Evolutionary conservation across 2,113 vertebrate species (phyloP), one percentile per base, ranked within the genome.

Genomic region (Colaptes auratus): DNA sequence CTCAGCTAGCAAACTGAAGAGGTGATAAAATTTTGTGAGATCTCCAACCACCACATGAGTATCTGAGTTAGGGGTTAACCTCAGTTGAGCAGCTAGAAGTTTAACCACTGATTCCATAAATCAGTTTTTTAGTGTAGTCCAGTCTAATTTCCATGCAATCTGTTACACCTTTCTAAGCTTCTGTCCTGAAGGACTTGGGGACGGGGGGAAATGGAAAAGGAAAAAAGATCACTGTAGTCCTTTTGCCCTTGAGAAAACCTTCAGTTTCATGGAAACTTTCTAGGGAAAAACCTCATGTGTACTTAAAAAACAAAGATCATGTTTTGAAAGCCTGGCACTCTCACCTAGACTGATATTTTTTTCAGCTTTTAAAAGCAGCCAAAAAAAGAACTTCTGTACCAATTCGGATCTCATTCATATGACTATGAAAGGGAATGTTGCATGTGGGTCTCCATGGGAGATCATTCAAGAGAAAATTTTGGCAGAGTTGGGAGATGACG

Each of bases 391-490:
- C 35, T 64, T 71, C 15, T 63, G 8, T 94, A 52, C 21, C 9
- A 6, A 52, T 76, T 67, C 73, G 48, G 50, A 27, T 76, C 42
- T 75, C 64, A 84, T 78, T 93, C 74, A 52, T 52, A 52, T 52
- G 42, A 44, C 60, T 89, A 5, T 90, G 84, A 85, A 85, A 96
- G 89, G 85, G 91, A 88, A 92, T 86, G 72, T 69, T 93, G 60
- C 79, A 25, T 81, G 75, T 83, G 79, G 60, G 50, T 87, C 82
- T 80, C 36, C 81, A 6, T 56, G 23, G 55, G 75, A 76, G 46
- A 86, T 36, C 6, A 2, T 87, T 89, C 69, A 88, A 93, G 60
- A 56, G 52, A 70, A 81, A 74, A 48, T 79, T 89, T 91, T 95
- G 85, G 75, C 85, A 80, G 59, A 76, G 44, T 85, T 73, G 17